Evolutionary conservation across 2,797 vertebrate species (phyloP).

Genomic region (Phrynocephalus forsythii): DNA sequence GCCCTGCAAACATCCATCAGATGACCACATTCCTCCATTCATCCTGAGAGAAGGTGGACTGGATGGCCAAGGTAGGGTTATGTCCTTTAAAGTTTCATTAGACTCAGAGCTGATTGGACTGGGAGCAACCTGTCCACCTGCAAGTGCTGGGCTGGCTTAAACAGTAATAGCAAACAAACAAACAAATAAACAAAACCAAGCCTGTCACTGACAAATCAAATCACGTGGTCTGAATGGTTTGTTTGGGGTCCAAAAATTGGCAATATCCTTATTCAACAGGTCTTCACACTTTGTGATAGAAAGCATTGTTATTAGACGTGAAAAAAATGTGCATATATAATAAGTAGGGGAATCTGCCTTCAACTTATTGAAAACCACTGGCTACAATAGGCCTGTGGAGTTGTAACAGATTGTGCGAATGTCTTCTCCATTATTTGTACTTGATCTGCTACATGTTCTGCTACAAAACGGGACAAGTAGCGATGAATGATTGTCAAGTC

Average conservation of each 20-base stretch:
- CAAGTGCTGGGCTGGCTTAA: too few relatives aligned
- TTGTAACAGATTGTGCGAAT: not conserved
- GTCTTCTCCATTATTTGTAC: not conserved
- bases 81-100: not conserved
- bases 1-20: not conserved
- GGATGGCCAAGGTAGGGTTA: too few relatives aligned
- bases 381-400: not conserved
- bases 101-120: not conserved
- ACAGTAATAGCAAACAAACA: too few relatives aligned
- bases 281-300: not conserved
- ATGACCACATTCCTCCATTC: not conserved
- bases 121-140: not conserved
- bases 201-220: too few relatives aligned
- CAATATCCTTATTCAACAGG: not conserved
- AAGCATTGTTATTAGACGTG: not conserved
- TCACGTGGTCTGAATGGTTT: too few relatives aligned
- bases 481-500: conserved; percentile 36
- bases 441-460: not conserved
- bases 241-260: not conserved
- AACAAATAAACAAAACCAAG: too few relatives aligned
- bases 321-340: not conserved
- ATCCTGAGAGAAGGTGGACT: too few relatives aligned
- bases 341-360: not conserved
- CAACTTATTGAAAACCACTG: not conserved
- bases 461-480: not conserved